A percentile compares a stretch with the other conserved stretches of the same genome.
These are phyloP conservation scores for Synchiropus splendidus DNA, from an alignment of 2,113 vertebrate genomes.

Conservation along the genomic window DNA sequence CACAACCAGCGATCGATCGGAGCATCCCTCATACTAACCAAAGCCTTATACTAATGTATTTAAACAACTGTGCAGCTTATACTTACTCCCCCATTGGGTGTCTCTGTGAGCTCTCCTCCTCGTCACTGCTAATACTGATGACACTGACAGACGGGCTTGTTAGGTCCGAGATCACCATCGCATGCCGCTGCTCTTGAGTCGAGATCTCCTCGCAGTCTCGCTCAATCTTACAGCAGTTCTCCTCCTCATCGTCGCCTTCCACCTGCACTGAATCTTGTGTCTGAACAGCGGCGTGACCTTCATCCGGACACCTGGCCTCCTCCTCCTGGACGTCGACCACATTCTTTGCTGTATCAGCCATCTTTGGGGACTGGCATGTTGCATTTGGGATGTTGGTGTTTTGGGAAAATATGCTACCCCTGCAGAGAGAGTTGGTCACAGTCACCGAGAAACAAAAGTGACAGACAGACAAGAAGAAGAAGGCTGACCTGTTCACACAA, in stretches of 20 bases:
- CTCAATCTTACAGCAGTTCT: constrained; percentile 63
- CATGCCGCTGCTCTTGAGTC: constrained; percentile 74
- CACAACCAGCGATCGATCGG: too few species aligned
- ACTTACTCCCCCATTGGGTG: constrained; percentile 84
- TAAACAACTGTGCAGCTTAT: neutral
- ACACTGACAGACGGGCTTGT: constrained; percentile 86
- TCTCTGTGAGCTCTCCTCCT: constrained; percentile 69
- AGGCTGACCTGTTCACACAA: constrained; percentile 81
- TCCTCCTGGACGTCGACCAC: constrained; percentile 64
- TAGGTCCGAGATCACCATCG: constrained; percentile 78
- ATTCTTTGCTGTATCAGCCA: constrained; percentile 74
- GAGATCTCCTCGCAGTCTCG: constrained; percentile 66
- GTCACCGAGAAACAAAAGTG: too few species aligned
- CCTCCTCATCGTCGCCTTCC: constrained; percentile 37
- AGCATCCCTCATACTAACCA: too few species aligned
- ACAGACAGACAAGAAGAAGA: neutral
- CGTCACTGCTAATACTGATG: constrained; percentile 96
- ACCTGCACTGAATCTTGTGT: constrained; percentile 53
- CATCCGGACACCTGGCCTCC: constrained; percentile 69
- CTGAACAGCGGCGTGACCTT: constrained; percentile 51
- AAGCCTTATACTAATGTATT: neutral
- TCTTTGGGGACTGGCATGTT: constrained; percentile 87
- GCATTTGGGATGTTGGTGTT: constrained; percentile 82
- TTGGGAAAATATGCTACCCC: constrained; percentile 78
- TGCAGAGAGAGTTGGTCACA: constrained; percentile 28